A percentile compares a stretch with the other conserved stretches of the same genome.
Conservation (phyloP, 1,140 invertebrate genomes). For the Maconellicoccus hirsutus region DNA sequence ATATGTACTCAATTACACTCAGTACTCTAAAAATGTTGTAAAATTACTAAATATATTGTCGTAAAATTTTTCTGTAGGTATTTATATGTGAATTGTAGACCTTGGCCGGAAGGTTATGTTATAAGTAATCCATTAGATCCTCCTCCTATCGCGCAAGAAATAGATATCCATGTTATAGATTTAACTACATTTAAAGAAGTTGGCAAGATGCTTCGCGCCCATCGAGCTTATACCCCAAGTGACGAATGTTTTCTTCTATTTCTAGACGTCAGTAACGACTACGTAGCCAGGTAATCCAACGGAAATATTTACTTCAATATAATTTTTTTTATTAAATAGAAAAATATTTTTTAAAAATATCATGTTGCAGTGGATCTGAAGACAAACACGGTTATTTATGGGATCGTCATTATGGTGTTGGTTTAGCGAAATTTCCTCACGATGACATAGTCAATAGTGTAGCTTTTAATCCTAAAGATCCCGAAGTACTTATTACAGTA, state of each 20-base stretch:
- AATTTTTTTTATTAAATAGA: neutral
- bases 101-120: conserved; percentile 67
- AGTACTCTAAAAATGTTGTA: neutral
- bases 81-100: conserved; percentile 74
- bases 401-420: conserved; percentile 75
- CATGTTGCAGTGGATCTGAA: conserved; percentile 61
- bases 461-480: conserved; percentile 71
- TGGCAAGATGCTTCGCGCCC: conserved; percentile 68
- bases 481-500: conserved; percentile 74
- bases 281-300: conserved; percentile 60
- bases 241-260: conserved; percentile 86
- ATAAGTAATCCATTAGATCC: conserved; percentile 69
- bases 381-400: conserved; percentile 75
- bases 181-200: conserved; percentile 63
- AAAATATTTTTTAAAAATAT: conserved; percentile 9
- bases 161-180: conserved; percentile 83
- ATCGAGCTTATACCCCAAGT: conserved; percentile 76
- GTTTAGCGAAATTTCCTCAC: conserved; percentile 64
- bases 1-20: neutral
- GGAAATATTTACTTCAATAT: too few species aligned
- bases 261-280: conserved; percentile 71
- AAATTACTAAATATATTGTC: neutral
- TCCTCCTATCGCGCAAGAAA: conserved; percentile 81
- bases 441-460: conserved; percentile 76
- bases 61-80: conserved; percentile 43